phyloP scores from a whole-genome alignment of 2,888 invertebrate species.

The Tetragonula carbonaria region DNA sequence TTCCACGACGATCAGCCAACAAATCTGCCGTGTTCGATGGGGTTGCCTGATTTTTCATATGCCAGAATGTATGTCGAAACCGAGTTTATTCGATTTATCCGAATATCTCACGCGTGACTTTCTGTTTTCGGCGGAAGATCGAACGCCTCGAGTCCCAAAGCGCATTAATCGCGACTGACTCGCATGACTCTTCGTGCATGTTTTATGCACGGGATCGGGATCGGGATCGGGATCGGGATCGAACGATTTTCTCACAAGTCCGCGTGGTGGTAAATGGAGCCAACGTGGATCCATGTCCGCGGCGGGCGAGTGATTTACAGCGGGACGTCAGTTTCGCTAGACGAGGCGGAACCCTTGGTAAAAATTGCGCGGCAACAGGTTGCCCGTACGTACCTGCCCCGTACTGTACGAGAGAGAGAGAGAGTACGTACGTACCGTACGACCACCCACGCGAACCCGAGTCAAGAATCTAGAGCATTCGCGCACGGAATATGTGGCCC shows the following conservation, averaged over 20 bases:
- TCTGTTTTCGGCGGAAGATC: conserved; percentile 19
- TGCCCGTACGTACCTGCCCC: conserved; percentile 66
- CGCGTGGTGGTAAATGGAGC: conserved; percentile 59
- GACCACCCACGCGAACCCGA: conserved; percentile 3
- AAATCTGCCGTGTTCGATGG: background rate
- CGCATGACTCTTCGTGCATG: conserved; percentile 40
- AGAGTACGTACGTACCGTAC: background rate
- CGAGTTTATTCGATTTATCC: background rate
- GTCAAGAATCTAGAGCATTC: conserved; percentile 57
- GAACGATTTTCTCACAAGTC: conserved; percentile 43
- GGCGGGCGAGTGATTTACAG: conserved; percentile 63
- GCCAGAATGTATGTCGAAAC: background rate
- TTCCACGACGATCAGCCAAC: background rate
- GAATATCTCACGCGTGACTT: conserved; percentile 20
- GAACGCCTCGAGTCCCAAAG: conserved; percentile 17
- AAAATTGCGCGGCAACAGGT: conserved; percentile 75
- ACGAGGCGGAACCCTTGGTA: conserved; percentile 68
- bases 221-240: background rate
- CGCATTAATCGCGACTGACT: conserved; percentile 39
- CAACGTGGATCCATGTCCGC: conserved; percentile 57
- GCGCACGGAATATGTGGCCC: conserved; percentile 24
- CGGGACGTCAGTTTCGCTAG: conserved; percentile 67
- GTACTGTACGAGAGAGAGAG: background rate
- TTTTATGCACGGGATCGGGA: conserved; percentile 20
- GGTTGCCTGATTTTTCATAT: conserved; percentile 6